Evolutionary conservation across 1,140 invertebrate species (phyloP), one percentile per base, ranked within the genome.

Genomic region (Choristoneura fumiferana): DNA sequence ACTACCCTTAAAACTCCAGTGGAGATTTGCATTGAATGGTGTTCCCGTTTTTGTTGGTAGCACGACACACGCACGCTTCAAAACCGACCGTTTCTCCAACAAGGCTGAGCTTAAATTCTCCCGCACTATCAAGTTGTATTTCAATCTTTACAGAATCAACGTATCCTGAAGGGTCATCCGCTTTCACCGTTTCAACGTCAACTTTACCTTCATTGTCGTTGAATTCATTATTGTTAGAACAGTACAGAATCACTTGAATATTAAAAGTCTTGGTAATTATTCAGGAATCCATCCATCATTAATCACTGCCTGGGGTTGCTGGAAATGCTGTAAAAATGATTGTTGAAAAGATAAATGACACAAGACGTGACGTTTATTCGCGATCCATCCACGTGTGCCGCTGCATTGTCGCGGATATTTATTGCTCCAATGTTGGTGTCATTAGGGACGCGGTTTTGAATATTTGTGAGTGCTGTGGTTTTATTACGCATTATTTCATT

Each of bases 191-290:
- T 55, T 61, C 29, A 81, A 76, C 73, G 54, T 75, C 53, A 67
- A 69, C 76, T 67, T 54, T 87, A 79, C 61, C 15, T 4, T 2
- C 8, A 40, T 18, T 5, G 8, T 15, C 14, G 52, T 68, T 76
- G 61, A 73, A 64, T 34, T 57, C 36, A 78, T 54, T 73, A 62
- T 76, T n/a, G 52, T 36, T 17, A 45, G 9, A 5, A 12, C 49
- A 37, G 17, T 59, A 63, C 59, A 56, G 74, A 81, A 84, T 83
- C 83, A 85, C 86, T 89, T 89, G 78, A 89, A 89, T 89, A 87
- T 89, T 89, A 89, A 89, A 89, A 89, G 83, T 89, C 84, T 87
- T 84, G 77, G 84, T 89, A 89, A 89, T 89, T 89, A 89, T 89
- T 89, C 84, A 87, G 83, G 86, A 89, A 89, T 89, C 83, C 82